phyloP scores from a whole-genome alignment of 2,113 vertebrate species.

The Austrofundulus limnaeus region DNA sequence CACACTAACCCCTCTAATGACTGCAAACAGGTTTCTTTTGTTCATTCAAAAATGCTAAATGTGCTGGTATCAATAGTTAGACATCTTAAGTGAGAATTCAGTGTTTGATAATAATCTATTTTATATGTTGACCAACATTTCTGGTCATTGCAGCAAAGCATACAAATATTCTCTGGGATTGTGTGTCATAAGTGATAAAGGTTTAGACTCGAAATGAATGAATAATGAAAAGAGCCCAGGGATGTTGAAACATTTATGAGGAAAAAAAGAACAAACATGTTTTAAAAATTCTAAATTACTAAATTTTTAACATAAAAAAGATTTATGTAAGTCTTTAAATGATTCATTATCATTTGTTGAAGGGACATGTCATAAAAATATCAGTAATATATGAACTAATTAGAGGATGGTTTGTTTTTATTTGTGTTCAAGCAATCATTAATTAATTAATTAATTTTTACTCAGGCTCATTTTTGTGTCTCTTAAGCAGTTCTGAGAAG shows the following conservation, averaged over 20 bases:
- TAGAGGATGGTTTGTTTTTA: not conserved
- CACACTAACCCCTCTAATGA: constrained; percentile 3
- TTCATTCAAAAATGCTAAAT: constrained; percentile 22
- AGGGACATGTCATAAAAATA: not conserved
- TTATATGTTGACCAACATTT: constrained; percentile 3
- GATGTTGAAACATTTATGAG: not conserved
- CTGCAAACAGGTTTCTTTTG: not conserved
- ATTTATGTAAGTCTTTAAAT: no score
- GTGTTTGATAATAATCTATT: constrained; percentile 11
- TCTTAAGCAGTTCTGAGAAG: no score
- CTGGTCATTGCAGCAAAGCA: constrained; percentile 12
- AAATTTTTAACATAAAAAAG: no score
- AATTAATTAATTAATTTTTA: no score
- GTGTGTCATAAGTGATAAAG: not conserved
- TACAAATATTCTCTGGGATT: not conserved
- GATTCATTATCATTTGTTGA: no score
- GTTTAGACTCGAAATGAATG: not conserved
- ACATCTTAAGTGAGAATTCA: constrained; percentile 20
- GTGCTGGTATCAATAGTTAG: constrained; percentile 23
- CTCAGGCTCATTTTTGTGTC: no score
- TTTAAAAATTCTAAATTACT: not conserved
- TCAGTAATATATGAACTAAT: not conserved
- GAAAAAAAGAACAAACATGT: not conserved
- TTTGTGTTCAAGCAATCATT: no score
- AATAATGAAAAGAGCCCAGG: not conserved